Evolutionary conservation across 2,113 vertebrate species (phyloP), one percentile per base, ranked within the genome.

Genomic region (Setophaga petechia): DNA sequence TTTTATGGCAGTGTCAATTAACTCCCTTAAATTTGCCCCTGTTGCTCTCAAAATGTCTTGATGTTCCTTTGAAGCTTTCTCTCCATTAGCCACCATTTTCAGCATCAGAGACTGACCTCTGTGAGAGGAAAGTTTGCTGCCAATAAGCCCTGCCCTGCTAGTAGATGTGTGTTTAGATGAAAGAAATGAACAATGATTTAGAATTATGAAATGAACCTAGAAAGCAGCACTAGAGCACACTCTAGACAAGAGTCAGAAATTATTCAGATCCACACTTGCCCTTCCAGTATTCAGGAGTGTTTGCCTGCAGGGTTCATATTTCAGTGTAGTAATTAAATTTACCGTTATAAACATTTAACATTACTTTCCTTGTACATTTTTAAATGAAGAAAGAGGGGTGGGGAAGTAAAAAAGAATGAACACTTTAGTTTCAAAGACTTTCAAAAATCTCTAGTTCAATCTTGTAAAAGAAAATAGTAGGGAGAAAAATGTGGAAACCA

Each of bases 1-100:
- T 97, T 96, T 95, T 94, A 90, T 84, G 88, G 78, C 95, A 91
- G 78, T 82, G 86, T 94, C 96, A 96, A 97, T 97, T 97, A 97
- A 94, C 65, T 93, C 87, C 49, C 41, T 96, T 93, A 95, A 92
- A 90, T 93, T 96, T 96, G 69, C 90, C 55, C 62, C 82, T 86
- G 41, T 94, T 95, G 87, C 89, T 96, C 88, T 94, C 76, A 82
- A 87, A 96, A 95, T 46, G 66, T 95, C 81, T 97, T 94, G 88
- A 94, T 94, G 86, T 94, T 92, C 81, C 89, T 97, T 97, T 97
- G 97, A 97, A 97, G 95, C 84, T 52, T 94, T 55, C 41, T 94
- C 66, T 95, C 88, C 62, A 95, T 97, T 97, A 96, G 95, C 88
- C 54, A 80, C 87, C 72, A 95, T 95, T 97, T 96, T 94, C 87